phyloP scores from a whole-genome alignment of 2,113 vertebrate species.

The Vulpes ferrilata region DNA sequence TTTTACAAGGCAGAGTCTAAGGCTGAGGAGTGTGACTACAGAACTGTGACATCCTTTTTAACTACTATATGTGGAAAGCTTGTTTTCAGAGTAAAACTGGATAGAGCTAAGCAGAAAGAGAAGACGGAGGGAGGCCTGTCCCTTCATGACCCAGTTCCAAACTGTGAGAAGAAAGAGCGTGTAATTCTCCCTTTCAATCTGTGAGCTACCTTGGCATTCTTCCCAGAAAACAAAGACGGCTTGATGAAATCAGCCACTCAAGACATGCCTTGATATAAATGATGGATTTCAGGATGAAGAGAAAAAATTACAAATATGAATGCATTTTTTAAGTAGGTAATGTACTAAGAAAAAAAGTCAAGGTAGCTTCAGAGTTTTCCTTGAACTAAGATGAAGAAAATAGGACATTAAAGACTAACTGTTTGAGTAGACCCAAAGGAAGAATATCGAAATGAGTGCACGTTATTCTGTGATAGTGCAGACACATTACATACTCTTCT shows the following conservation, averaged over 20 bases:
- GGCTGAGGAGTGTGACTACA: background rate
- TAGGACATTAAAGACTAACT: background rate
- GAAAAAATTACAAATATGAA: background rate
- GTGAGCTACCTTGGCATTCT: background rate
- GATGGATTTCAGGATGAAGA: background rate
- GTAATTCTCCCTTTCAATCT: background rate
- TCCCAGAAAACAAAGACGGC: background rate
- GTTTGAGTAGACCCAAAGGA: background rate
- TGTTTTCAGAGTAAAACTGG: background rate
- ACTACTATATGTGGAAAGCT: background rate
- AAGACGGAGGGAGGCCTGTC: background rate
- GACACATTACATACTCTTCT: background rate
- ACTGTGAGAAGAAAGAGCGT: background rate
- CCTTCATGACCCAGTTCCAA: background rate
- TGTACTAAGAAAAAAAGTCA: background rate
- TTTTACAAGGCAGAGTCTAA: background rate
- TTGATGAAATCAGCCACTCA: conserved; percentile 6
- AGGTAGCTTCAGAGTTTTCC: background rate
- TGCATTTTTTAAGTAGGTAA: background rate
- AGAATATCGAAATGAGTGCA: background rate
- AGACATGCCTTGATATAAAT: background rate
- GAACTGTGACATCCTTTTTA: background rate
- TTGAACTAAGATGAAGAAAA: background rate
- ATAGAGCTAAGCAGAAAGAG: background rate
- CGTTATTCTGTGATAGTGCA: background rate